Percentiles rank a stretch among this genome's conserved stretches.
Evolutionary conservation across 2,113 vertebrate species (phyloP).

Genomic region (Hiodon alosoides): DNA sequence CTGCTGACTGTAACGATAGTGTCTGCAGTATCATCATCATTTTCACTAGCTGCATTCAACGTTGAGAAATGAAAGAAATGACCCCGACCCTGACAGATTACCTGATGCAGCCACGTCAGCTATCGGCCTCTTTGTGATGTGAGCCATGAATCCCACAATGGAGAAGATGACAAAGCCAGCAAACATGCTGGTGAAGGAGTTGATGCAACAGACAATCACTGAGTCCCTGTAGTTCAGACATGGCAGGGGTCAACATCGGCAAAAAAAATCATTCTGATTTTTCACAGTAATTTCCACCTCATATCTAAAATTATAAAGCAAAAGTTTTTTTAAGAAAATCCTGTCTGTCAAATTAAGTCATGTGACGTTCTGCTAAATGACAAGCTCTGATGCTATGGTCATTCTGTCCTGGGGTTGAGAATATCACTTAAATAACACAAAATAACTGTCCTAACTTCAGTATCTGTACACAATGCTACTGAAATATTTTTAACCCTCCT

Average conservation of each 20-base stretch:
- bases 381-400: no score
- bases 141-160: conserved; percentile 96
- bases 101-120: conserved; percentile 95
- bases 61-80: neutral
- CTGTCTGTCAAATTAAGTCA: no score
- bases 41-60: neutral
- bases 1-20: neutral
- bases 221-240: conserved; percentile 78
- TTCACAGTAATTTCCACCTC: conserved; percentile 11
- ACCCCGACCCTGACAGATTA: conserved; percentile 42
- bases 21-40: neutral
- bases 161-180: conserved; percentile 98
- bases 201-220: conserved; percentile 95
- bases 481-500: no score
- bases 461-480: no score
- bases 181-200: conserved; percentile 97
- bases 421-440: no score
- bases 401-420: no score
- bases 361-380: no score
- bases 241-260: conserved; percentile 31
- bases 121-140: conserved; percentile 89
- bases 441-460: no score
- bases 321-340: no score
- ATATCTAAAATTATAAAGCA: neutral
- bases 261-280: conserved; percentile 29